These are phyloP conservation scores for Tiphia femorata DNA, from an alignment of 2,888 invertebrate genomes.

Conservation along the genomic window DNA sequence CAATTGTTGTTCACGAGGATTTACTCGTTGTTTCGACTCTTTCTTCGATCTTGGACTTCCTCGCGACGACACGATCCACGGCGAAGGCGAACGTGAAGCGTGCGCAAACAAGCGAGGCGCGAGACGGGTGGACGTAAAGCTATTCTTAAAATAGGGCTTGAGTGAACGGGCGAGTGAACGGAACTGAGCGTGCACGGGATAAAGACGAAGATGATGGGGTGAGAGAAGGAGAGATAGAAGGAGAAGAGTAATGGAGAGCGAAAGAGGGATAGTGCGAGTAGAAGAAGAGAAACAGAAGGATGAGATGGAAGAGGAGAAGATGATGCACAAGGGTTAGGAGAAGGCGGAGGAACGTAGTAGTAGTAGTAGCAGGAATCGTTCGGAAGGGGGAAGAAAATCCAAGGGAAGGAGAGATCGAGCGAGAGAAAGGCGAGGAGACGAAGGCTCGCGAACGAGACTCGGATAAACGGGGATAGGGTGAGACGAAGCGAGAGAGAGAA, in stretches of 20 bases:
- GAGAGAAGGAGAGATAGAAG: slow-evolving; percentile 25
- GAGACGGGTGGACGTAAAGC: slow-evolving; percentile 54
- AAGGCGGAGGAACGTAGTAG: no score
- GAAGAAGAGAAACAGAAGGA: no score
- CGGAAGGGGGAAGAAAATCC: slow-evolving; percentile 27
- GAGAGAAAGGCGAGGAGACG: slow-evolving; percentile 40
- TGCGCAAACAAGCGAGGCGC: slow-evolving; percentile 7
- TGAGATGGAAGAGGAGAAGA: no score
- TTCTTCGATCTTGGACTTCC: no score
- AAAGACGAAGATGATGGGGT: slow-evolving; percentile 6
- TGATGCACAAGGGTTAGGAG: no score
- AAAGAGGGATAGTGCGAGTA: slow-evolving; percentile 35
- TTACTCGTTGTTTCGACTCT: not conserved
- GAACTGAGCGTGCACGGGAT: slow-evolving; percentile 23
- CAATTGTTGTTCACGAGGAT: no score
- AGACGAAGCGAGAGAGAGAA: slow-evolving; percentile 34
- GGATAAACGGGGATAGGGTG: slow-evolving; percentile 33
- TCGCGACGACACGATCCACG: slow-evolving; percentile 1
- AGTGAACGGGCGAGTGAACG: slow-evolving; percentile 38
- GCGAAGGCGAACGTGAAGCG: not conserved
- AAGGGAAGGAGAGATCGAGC: slow-evolving; percentile 36
- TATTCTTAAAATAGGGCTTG: slow-evolving; percentile 68
- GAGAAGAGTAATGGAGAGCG: slow-evolving; percentile 18
- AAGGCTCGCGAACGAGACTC: no score
- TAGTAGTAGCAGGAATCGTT: slow-evolving; percentile 3